Evolutionary conservation across 2,797 vertebrate genomes (phyloP).

Genomic region (Myotis pilosus): DNA sequence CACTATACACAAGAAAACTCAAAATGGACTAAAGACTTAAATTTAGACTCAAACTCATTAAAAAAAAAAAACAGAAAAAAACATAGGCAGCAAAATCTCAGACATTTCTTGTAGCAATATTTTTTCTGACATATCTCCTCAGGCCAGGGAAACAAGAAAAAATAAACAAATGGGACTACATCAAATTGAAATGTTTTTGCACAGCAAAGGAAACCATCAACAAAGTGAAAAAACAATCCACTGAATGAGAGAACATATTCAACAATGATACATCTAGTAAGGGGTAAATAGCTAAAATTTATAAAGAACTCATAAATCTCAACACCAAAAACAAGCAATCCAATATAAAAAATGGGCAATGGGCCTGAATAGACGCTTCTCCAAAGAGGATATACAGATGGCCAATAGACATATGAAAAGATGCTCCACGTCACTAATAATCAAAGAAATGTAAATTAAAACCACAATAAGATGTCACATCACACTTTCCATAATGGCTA

Average conservation of each 20-base stretch:
- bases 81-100: neutral
- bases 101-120: neutral
- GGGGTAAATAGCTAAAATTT: neutral
- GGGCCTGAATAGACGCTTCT: neutral
- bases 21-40: neutral
- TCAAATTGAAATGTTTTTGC: neutral
- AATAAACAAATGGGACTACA: neutral
- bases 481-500: neutral
- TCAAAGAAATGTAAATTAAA: neutral
- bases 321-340: neutral
- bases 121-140: neutral
- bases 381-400: neutral
- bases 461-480: neutral
- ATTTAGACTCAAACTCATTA: neutral
- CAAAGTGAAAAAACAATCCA: neutral
- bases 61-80: neutral
- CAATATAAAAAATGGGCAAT: neutral
- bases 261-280: neutral
- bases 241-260: neutral
- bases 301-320: neutral
- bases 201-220: neutral
- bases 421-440: neutral
- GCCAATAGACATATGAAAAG: neutral
- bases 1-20: neutral
- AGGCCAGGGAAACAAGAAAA: neutral